Evolutionary conservation across 2,888 invertebrate species (phyloP).

Genomic region (Pegoplata infirma): DNA sequence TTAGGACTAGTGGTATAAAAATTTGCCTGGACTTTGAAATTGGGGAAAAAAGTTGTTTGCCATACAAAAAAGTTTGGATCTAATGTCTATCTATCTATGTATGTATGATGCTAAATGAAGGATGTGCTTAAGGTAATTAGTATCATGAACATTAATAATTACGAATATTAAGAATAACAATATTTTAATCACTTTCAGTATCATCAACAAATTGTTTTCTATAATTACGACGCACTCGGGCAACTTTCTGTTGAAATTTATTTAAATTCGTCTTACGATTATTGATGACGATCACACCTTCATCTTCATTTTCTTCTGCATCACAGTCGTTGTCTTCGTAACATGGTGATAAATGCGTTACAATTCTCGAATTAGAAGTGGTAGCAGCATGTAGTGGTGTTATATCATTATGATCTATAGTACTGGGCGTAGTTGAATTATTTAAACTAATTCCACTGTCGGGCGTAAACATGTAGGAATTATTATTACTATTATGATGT

Average conservation of each 20-base stretch:
- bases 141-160: neutral
- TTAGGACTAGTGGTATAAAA: no score
- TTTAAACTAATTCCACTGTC: slow-evolving; percentile 72
- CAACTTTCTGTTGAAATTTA: slow-evolving; percentile 79
- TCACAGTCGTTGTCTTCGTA: slow-evolving; percentile 49
- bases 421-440: slow-evolving; percentile 64
- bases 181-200: slow-evolving; percentile 81
- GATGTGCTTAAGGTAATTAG: neutral
- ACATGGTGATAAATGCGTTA: slow-evolving; percentile 47
- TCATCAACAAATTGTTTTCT: slow-evolving; percentile 80
- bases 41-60: no score
- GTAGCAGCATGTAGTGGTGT: slow-evolving; percentile 31
- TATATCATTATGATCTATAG: slow-evolving; percentile 49
- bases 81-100: no score
- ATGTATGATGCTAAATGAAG: neutral
- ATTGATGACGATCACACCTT: slow-evolving; percentile 49
- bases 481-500: slow-evolving; percentile 38
- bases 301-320: slow-evolving; percentile 35
- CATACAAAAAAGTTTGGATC: no score
- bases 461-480: slow-evolving; percentile 65
- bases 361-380: slow-evolving; percentile 40
- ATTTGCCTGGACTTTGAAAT: no score
- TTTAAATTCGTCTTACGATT: slow-evolving; percentile 60
- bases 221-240: slow-evolving; percentile 82
- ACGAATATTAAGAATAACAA: neutral